Base-by-base conservation (phyloP, 2,797 vertebrate genomes). In the Dermochelys coriacea region DNA sequence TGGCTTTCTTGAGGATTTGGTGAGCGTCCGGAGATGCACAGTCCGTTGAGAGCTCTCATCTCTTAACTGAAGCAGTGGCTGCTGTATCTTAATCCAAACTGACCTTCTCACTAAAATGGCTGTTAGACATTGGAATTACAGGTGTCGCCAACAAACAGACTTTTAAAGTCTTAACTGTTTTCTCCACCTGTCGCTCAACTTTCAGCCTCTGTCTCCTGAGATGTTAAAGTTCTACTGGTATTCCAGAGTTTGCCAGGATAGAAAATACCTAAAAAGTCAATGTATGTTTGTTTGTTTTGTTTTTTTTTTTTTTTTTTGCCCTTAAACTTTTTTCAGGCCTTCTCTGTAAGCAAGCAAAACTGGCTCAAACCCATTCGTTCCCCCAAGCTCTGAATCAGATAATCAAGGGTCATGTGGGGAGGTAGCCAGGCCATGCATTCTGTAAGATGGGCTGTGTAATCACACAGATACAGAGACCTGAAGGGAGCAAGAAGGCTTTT, bases 41-140 rank as follows among this genome's bases (percentile, higher is more conserved):
- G 34, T 29, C 29, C 77, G 52, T 54, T 81, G 82, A 88, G 93
- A 88, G 27, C 27, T 49, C 93, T 89, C 80, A 55, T 88, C 88
- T 87, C 80, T 88, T 79, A 90, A 81, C 0, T 52, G 74, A 94
- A 94, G 68, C 9, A 47, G 92, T 93, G 84, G 77, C 85, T 74
- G 41, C 41, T 74, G 71, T 27, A 74, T 27, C 41, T 45, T 74
- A 41, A 93, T 86, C 80, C 91, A 93, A 83, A 74, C 52, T 55
- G 88, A 12, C 82, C 71, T 68, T 86, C 61, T 86, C 93, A 84
- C 86, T 90, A 71, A 86, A 95, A 88, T 14, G 55, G 37, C 75
- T 50, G 88, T 74, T 93, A 95, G 59, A 80, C 49, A 78, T 0
- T 75, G 23, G 64, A 83, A 95, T 93, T 78, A 90, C 93, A 96